A percentile compares a stretch with the other conserved stretches of the same genome.
phyloP scores from a whole-genome alignment of 2,113 vertebrate genomes.

The Malurus alboscapulatus region DNA sequence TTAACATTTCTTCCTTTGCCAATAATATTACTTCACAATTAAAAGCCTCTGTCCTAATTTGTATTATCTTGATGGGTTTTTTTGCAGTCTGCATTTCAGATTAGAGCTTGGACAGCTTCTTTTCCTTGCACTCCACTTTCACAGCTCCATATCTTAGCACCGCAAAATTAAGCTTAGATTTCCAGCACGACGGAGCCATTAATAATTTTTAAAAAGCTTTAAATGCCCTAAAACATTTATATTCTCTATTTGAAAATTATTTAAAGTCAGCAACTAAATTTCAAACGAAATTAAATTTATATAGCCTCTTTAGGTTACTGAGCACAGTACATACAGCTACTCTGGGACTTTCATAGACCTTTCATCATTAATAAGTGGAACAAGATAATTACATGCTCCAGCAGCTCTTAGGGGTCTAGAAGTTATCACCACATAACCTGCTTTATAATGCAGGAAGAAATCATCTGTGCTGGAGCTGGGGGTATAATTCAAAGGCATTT shows the following conservation, averaged over 20 bases:
- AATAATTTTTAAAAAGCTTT: neutral
- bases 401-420: conserved; percentile 41
- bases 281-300: conserved; percentile 38
- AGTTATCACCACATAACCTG: conserved; percentile 54
- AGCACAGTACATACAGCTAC: neutral
- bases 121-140: neutral
- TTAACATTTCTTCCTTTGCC: conserved; percentile 11
- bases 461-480: neutral
- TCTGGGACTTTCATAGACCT: conserved; percentile 42
- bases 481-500: conserved; percentile 29
- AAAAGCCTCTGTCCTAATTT: neutral
- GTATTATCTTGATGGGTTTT: neutral
- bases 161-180: neutral
- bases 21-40: neutral
- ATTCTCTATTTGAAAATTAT: neutral
- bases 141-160: neutral
- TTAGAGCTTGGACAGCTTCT: neutral
- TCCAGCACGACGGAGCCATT: neutral
- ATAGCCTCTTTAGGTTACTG: conserved; percentile 6
- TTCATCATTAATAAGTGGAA: conserved; percentile 61
- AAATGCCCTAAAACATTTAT: neutral
- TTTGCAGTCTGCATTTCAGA: neutral
- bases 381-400: conserved; percentile 60
- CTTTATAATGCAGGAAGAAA: conserved; percentile 45
- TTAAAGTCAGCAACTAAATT: conserved; percentile 3